Evolutionary conservation across 2,888 invertebrate species (phyloP), one percentile per base, ranked within the genome.

Genomic region (Autographa pulchrina): DNA sequence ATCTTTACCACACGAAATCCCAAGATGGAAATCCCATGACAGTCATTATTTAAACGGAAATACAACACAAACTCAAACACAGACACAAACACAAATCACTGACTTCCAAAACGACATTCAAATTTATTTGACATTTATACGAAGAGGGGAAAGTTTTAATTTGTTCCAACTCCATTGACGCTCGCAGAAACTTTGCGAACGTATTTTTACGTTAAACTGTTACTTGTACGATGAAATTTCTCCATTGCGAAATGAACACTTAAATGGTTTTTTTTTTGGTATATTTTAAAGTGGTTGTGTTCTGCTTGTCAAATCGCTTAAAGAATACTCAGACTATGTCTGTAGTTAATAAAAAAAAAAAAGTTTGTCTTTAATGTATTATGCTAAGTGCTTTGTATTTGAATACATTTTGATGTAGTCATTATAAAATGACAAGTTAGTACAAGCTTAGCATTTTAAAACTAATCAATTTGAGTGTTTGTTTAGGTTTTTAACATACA

Each of bases 61-160:
- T 64, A 76, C 65, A 60, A 73, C 54, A 63, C 59, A 77, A 75
- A 63, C 74, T 74, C 78, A 74, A 72, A 80, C 80, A 74, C 81
- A 77, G 77, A 80, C 78, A 80, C 74, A 66, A 71, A 75, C 80
- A 80, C 83, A 83, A 83, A 81, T 83, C 82, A 78, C 72, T 20
- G 62, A 77, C 73, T 78, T 70, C 71, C 73, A 69, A 62, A 78
- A 71, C 82, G 75, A 77, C 74, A 83, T 82, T 83, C 82, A 83
- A 84, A 84, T 82, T 81, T 79, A 84, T 84, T 84, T 84, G 84
- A 84, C 84, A 82, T 84, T 84, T 84, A 84, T 84, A 77, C 79
- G 78, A 67, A 73, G 78, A 81, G 71, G 84, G 81, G 25, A 79
- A 84, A 84, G 75, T 84, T 84, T 84, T 84, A 84, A 84, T 84